These are phyloP conservation scores for Morinoia aosen DNA, from an alignment of 2,888 invertebrate genomes.

Conservation along the genomic window DNA sequence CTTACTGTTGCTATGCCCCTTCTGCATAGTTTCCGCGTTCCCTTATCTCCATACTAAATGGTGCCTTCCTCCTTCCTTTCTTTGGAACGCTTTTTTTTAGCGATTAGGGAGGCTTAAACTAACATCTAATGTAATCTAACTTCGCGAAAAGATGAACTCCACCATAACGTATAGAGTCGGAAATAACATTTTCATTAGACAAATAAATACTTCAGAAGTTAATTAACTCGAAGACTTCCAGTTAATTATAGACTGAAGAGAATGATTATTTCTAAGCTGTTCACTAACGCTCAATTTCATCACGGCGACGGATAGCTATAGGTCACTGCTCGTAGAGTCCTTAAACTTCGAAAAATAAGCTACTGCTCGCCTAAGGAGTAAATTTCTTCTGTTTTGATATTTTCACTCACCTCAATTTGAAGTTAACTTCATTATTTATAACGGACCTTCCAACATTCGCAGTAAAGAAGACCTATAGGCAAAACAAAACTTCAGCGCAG, in stretches of 20 bases:
- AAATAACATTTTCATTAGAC: not conserved
- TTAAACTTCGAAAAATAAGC: not conserved
- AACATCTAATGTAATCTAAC: no score
- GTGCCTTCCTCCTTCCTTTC: no score
- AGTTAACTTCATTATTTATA: not conserved
- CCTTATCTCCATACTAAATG: no score
- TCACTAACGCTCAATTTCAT: not conserved
- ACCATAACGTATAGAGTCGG: not conserved
- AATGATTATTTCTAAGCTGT: not conserved
- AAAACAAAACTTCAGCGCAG: no score
- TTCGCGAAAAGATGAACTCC: not conserved
- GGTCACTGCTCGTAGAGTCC: not conserved
- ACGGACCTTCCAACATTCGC: not conserved
- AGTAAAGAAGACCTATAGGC: not conserved
- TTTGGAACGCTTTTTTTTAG: no score
- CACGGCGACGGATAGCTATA: not conserved
- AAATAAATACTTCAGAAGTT: not conserved
- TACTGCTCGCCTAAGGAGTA: not conserved
- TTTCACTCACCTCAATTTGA: not conserved
- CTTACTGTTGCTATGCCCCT: no score
- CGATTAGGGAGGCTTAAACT: no score
- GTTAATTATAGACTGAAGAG: not conserved
- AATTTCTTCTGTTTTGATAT: not conserved
- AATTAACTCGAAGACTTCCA: not conserved
- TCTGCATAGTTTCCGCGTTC: no score